A percentile compares a stretch with the other conserved stretches of the same genome.
These are phyloP conservation scores for Mustela lutreola DNA, from an alignment of 2,113 vertebrate genomes.

Conservation along the genomic window DNA sequence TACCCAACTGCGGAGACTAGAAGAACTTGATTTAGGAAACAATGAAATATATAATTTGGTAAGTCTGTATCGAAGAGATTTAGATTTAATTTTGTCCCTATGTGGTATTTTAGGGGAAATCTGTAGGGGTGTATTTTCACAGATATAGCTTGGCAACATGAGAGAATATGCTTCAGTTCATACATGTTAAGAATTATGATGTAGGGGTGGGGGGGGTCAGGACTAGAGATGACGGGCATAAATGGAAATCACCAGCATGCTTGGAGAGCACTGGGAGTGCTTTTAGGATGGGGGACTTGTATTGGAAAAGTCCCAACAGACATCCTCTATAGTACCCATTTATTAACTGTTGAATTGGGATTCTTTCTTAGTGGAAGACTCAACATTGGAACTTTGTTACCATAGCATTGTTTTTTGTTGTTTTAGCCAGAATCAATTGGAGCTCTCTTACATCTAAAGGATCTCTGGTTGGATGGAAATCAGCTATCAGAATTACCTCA, in stretches of 20 bases:
- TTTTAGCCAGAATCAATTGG: conserved; percentile 97
- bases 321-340: neutral
- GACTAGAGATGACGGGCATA: fast-evolving
- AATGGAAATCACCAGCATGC: neutral
- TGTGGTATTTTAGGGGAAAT: neutral
- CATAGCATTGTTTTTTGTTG: neutral
- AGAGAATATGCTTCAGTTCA: neutral
- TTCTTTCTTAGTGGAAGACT: neutral
- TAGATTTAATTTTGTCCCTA: neutral
- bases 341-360: neutral
- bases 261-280: neutral
- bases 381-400: neutral
- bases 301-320: neutral
- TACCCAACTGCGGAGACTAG: conserved; percentile 94
- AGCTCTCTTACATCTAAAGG: conserved; percentile 96
- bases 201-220: neutral
- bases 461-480: conserved; percentile 99
- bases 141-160: neutral
- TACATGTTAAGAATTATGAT: neutral
- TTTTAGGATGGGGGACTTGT: neutral
- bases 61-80: conserved; percentile 82
- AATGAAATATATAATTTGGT: conserved; percentile 98
- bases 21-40: conserved; percentile 99
- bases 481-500: conserved; percentile 95
- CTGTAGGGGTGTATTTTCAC: neutral